These are phyloP conservation scores for Leptinotarsa tumamoca DNA, from an alignment of 2,888 invertebrate species.

Conservation along the genomic window DNA sequence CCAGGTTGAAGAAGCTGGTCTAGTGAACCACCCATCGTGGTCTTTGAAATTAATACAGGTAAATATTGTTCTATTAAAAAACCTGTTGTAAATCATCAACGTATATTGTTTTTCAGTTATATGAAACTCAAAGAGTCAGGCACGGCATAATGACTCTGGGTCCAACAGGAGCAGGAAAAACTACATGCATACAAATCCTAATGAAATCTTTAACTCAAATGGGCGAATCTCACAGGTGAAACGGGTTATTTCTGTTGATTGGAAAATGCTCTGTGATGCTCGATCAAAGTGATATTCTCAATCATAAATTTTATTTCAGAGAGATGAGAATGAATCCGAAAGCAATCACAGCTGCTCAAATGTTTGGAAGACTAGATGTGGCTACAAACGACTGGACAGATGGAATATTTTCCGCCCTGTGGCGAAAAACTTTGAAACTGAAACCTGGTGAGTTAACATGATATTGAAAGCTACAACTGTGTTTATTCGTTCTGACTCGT, in stretches of 20 bases:
- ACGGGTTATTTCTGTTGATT: neutral
- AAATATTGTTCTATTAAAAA: conserved; percentile 21
- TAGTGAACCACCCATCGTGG: conserved; percentile 96
- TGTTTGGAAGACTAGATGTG: conserved; percentile 96
- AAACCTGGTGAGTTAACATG: conserved; percentile 73
- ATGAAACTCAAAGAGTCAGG: conserved; percentile 93
- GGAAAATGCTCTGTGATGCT: too few species aligned
- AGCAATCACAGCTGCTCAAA: conserved; percentile 96
- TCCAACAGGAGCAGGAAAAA: conserved; percentile 95
- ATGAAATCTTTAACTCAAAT: conserved; percentile 91
- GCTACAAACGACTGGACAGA: conserved; percentile 99
- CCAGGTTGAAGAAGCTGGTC: conserved; percentile 83
- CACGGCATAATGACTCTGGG: conserved; percentile 97
- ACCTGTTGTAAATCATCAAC: too few species aligned
- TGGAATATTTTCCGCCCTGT: conserved; percentile 95
- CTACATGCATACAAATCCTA: conserved; percentile 88
- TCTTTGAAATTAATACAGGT: conserved; percentile 92
- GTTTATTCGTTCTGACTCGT: too few species aligned
- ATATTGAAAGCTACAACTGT: neutral
- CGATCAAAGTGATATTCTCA: too few species aligned
- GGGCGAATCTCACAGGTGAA: conserved; percentile 83
- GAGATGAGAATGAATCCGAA: conserved; percentile 99
- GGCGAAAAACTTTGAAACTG: conserved; percentile 92
- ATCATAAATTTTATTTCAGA: conserved; percentile 24
- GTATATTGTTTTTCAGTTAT: conserved; percentile 72